Percentiles rank a stretch among this genome's conserved stretches.
Evolutionary conservation across 2,113 vertebrate genomes (phyloP).

Genomic region (Ranitomeya imitator): DNA sequence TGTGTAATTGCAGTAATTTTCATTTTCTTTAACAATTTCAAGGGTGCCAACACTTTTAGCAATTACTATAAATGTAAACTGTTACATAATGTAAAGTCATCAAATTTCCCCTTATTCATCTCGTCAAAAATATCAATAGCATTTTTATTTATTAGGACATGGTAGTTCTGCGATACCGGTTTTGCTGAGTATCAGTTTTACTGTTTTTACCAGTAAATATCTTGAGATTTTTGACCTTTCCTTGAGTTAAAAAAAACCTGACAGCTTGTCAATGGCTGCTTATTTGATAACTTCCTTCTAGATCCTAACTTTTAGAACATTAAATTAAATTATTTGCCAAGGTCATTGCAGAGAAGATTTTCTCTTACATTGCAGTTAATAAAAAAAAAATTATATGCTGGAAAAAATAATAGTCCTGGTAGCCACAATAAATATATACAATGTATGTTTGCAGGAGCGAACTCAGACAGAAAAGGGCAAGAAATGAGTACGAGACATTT

Average conservation of each 20-base stretch:
- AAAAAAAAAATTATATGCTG: not conserved
- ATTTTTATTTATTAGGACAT: not conserved
- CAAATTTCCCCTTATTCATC: not conserved
- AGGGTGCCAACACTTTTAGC: too few relatives aligned
- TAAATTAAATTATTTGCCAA: conserved; percentile 38
- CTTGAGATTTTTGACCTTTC: conserved; percentile 24
- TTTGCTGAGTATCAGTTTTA: conserved; percentile 12
- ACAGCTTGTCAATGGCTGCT: conserved; percentile 35
- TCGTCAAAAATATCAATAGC: not conserved
- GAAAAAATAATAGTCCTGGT: not conserved
- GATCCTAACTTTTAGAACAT: not conserved
- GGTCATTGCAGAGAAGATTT: conserved; percentile 1
- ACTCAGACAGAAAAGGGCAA: too few relatives aligned
- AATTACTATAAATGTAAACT: not conserved
- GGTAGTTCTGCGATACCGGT: not conserved
- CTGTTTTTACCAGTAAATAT: conserved; percentile 6
- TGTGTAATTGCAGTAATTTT: too few relatives aligned
- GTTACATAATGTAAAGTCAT: too few relatives aligned
- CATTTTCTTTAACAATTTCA: too few relatives aligned
- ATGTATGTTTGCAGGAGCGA: too few relatives aligned
- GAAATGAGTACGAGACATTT: too few relatives aligned
- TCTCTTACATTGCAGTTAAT: not conserved
- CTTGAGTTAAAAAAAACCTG: not conserved
- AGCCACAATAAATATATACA: not conserved
- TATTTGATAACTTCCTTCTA: conserved; percentile 31